phyloP scores from a whole-genome alignment of 2,888 invertebrate species.

The Phaonia tiefii region DNA sequence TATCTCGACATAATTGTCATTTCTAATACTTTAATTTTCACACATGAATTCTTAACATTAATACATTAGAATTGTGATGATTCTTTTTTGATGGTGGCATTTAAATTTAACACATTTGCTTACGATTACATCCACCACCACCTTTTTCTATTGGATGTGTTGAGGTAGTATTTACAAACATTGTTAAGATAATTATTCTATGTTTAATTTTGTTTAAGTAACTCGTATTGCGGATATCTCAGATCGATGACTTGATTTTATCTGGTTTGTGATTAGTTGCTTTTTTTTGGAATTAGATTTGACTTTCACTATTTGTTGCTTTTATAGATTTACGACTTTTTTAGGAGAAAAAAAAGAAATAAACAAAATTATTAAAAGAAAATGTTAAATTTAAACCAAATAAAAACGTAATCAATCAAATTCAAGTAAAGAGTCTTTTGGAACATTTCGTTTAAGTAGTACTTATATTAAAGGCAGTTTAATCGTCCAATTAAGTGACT shows the following conservation, averaged over 20 bases:
- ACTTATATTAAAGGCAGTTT: slow-evolving; percentile 27
- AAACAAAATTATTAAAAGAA: slow-evolving; percentile 4
- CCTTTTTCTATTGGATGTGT: slow-evolving; percentile 1
- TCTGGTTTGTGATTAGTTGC: too few species aligned
- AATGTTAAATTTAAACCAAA: slow-evolving; percentile 2
- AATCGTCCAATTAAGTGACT: not conserved
- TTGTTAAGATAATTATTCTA: slow-evolving; percentile 39
- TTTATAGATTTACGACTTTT: slow-evolving; percentile 57
- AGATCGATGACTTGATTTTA: slow-evolving; percentile 33
- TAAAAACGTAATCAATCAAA: too few species aligned
- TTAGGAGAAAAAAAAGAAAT: slow-evolving; percentile 2
- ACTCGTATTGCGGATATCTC: slow-evolving; percentile 30
- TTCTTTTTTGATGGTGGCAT: too few species aligned
- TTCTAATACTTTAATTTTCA: not conserved
- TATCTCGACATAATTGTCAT: too few species aligned
- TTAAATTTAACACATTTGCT: slow-evolving; percentile 3
- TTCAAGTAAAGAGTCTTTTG: not conserved
- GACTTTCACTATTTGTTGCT: slow-evolving; percentile 46
- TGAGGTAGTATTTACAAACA: slow-evolving; percentile 65
- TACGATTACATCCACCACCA: slow-evolving; percentile 6
- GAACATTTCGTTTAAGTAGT: slow-evolving; percentile 15
- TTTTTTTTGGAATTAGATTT: slow-evolving; percentile 29
- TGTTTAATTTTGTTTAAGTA: slow-evolving; percentile 19
- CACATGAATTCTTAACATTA: not conserved
- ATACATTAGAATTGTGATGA: too few species aligned